phyloP scores from a whole-genome alignment of 2,113 vertebrate species.

The Perca schrenkii region DNA sequence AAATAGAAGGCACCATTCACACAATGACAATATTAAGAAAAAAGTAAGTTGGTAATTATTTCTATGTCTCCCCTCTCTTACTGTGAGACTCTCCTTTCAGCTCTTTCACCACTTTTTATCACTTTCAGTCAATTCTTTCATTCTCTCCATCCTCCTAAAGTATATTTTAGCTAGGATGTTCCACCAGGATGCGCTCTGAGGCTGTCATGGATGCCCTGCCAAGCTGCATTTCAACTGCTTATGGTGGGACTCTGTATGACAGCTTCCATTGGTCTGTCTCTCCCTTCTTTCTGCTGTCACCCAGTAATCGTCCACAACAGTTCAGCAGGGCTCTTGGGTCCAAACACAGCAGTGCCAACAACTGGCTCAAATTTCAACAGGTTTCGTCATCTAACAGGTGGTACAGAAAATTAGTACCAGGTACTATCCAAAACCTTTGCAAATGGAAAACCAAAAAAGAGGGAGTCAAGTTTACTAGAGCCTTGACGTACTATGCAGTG shows the following conservation, averaged over 20 bases:
- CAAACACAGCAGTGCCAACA: constrained; percentile 24
- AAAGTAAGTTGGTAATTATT: constrained; percentile 11
- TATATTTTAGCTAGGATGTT: constrained; percentile 54
- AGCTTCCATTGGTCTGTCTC: constrained; percentile 41
- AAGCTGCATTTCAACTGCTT: constrained; percentile 43
- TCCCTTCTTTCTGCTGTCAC: constrained; percentile 16
- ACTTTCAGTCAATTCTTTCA: constrained; percentile 26
- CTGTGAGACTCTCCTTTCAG: not conserved
- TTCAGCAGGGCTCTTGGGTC: not conserved
- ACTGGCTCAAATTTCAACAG: not conserved
- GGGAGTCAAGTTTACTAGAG: no score
- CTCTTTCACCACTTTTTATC: constrained; percentile 20
- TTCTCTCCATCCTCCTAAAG: constrained; percentile 11
- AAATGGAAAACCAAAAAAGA: no score
- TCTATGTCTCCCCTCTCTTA: not conserved
- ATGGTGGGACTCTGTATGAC: constrained; percentile 34
- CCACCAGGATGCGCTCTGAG: constrained; percentile 42
- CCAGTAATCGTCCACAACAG: constrained; percentile 22
- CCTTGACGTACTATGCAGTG: no score
- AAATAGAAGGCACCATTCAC: constrained; percentile 28
- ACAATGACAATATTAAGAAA: constrained; percentile 36
- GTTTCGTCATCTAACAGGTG: not conserved
- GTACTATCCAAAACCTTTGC: no score
- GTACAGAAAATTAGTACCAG: no score
- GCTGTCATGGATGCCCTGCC: constrained; percentile 23